These are phyloP conservation scores for Mactra quadrangularis DNA, from an alignment of 1,140 invertebrate genomes.

Conservation along the genomic window DNA sequence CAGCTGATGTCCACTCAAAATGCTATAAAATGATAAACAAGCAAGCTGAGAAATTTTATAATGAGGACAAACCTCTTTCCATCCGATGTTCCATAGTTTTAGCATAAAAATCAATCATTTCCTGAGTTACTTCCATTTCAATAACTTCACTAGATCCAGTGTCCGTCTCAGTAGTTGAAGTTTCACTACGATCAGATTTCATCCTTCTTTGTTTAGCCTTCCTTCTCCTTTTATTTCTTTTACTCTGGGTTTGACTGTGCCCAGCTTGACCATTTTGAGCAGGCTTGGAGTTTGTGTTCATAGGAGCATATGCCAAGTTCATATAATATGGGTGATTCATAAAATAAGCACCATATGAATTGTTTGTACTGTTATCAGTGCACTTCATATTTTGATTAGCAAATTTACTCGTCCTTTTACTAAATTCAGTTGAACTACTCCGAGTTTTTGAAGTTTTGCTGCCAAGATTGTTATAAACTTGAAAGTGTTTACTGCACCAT, in stretches of 20 bases:
- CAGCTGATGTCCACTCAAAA: too few relatives aligned
- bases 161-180: conserved; percentile 3
- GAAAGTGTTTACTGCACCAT: conserved; percentile 71
- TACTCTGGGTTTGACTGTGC: background rate
- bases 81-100: conserved; percentile 86
- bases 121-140: conserved; percentile 87
- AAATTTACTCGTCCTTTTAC: too few relatives aligned
- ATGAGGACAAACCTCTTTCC: conserved; percentile 84
- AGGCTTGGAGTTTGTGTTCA: background rate
- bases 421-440: too few relatives aligned
- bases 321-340: too few relatives aligned
- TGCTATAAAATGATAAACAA: too few relatives aligned
- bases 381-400: too few relatives aligned
- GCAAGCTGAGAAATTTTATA: too few relatives aligned
- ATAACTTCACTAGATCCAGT: conserved; percentile 74
- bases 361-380: too few relatives aligned
- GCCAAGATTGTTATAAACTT: conserved; percentile 4
- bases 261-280: background rate
- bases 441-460: background rate
- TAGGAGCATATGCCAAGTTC: background rate
- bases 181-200: conserved; percentile 1
- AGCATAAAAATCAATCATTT: conserved; percentile 87
- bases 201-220: conserved; percentile 38
- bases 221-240: conserved; percentile 35
- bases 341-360: too few relatives aligned